Evolutionary conservation across 2,888 invertebrate genomes (phyloP).

Genomic region (Palloptera scutellata): DNA sequence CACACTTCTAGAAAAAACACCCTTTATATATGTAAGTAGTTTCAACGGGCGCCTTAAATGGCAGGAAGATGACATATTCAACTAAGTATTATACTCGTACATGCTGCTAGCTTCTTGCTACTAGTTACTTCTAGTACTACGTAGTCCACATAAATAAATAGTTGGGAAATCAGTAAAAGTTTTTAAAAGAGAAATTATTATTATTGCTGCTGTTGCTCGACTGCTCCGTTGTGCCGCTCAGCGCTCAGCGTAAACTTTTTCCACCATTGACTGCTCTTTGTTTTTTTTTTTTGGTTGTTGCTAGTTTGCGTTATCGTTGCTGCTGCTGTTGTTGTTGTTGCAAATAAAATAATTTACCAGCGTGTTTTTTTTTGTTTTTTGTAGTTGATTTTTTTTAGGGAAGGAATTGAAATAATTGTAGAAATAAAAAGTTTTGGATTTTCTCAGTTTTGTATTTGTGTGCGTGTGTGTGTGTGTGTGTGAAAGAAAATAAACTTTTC

Average conservation of each 20-base stretch:
- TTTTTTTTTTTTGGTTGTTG: neutral
- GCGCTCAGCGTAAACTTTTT: constrained; percentile 12
- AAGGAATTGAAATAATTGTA: constrained; percentile 5
- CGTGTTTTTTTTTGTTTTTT: neutral
- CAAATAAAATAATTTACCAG: neutral
- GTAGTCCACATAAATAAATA: too few relatives aligned
- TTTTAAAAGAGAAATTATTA: constrained; percentile 23
- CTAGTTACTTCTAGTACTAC: too few relatives aligned
- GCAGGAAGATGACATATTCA: too few relatives aligned
- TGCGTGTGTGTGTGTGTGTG: too few relatives aligned
- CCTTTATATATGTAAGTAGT: too few relatives aligned
- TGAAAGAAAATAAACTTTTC: constrained; percentile 18
- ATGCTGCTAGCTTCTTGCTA: too few relatives aligned
- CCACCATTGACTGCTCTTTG: constrained; percentile 2
- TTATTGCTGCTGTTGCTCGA: constrained; percentile 9
- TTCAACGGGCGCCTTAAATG: too few relatives aligned
- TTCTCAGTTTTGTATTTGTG: constrained; percentile 15
- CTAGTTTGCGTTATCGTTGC: neutral
- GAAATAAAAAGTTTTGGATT: constrained; percentile 22
- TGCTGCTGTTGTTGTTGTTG: constrained; percentile 16
- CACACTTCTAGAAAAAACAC: too few relatives aligned
- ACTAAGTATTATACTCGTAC: too few relatives aligned
- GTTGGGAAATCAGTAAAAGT: constrained; percentile 9
- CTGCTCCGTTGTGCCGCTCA: too few relatives aligned
- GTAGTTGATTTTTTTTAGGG: neutral